A percentile compares a stretch with the other conserved stretches of the same genome.
Conservation (phyloP, 2,797 vertebrate species). For the Melanogrammus aeglefinus region DNA sequence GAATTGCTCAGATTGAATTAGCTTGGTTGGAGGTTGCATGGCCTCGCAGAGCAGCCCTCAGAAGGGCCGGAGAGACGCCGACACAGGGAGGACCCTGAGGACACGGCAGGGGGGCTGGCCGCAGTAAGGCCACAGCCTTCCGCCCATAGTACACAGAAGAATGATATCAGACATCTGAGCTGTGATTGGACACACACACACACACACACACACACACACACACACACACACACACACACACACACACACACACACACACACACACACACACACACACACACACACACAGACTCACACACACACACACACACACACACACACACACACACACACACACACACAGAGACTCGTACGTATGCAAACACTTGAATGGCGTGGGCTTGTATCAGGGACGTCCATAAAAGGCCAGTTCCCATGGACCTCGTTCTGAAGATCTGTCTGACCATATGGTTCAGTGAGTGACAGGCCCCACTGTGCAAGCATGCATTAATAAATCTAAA, state of each 20-base stretch:
- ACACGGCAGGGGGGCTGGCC: neutral
- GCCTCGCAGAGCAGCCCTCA: neutral
- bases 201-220: neutral
- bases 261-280: neutral
- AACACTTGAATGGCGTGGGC: neutral
- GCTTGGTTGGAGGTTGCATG: neutral
- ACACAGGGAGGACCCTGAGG: no score
- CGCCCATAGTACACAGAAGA: neutral
- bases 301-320: neutral
- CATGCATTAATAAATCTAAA: no score
- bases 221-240: neutral
- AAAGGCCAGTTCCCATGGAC: no score
- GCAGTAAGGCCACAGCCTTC: neutral
- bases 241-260: neutral
- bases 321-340: neutral
- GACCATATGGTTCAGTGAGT: no score
- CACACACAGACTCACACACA: neutral
- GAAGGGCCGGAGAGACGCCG: neutral
- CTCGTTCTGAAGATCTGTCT: no score
- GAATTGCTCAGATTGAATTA: no score
- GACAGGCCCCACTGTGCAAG: no score
- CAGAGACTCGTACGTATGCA: neutral
- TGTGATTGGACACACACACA: neutral
- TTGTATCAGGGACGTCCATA: neutral
- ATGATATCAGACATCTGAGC: neutral